Evolutionary conservation across 1,140 invertebrate genomes (phyloP), one percentile per base, ranked within the genome.

Genomic region (Rhysida immarginata): DNA sequence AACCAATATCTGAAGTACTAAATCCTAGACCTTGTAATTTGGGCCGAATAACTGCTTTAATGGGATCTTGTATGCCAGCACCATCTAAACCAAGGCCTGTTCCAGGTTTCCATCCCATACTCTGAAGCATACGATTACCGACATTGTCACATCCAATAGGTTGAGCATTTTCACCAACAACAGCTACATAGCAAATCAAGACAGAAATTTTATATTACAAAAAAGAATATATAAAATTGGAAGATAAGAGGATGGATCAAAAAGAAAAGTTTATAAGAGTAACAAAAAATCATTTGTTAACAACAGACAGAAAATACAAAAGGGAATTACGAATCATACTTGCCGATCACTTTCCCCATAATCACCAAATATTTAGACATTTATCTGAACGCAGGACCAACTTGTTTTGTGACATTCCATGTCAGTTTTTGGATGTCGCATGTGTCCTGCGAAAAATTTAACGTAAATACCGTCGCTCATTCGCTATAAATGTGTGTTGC

Each of bases 81-180:
- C 63, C 62, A 18, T 64, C 56, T 20, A 64, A 52, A 25, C 69
- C 69, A 45, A 71, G 59, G 14, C 65, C 67, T 18, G 60, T 62
- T 1, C 70, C 68, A 2, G 71, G 69, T 18, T 59, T 58, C 71
- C 68, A 72, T 8, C 68, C 68, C 66, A 69, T 68, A 25, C 58
- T 65, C 55, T 67, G 64, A 21, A 69, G 58, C 60, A 70, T 65
- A 42, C 61, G 58, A 56, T 64, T 67, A 1, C 68, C 69, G 50
- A 70, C 61, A 56, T 70, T 70, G 43, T 53, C 59, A 21, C 68
- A 67, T 18, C 68, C 64, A 26, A 72, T 65, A 13, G 68, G 66
- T 0, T 59, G 50, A 11, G 65, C 60, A 23, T 62, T 56, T 5
- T 57, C 60, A 44, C 61, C 61, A 46, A 66, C 56, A 11, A 41